These are phyloP conservation scores for Colistium nudipinnis DNA, from an alignment of 2,113 vertebrate species.

Conservation along the genomic window DNA sequence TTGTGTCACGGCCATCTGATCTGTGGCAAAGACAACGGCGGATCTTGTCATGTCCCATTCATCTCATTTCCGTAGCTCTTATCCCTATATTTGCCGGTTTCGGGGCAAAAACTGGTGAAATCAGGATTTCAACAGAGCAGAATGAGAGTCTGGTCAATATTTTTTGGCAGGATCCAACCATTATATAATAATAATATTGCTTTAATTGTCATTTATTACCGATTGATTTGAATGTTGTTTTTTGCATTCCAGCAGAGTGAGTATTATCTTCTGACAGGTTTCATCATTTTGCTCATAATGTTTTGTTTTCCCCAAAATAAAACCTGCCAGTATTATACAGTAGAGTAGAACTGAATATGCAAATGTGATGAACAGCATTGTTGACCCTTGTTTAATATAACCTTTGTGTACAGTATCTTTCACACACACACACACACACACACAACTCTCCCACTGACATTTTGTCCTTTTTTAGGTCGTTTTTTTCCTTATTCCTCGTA, in stretches of 20 bases:
- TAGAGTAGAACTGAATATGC: too few species aligned
- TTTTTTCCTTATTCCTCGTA: background rate
- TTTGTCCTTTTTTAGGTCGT: too few species aligned
- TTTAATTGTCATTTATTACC: slow-evolving; percentile 15
- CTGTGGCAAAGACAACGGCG: slow-evolving; percentile 70
- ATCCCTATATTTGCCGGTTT: slow-evolving; percentile 70
- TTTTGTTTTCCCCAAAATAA: background rate
- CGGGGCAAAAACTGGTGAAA: slow-evolving; percentile 76
- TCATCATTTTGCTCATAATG: background rate
- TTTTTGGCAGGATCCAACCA: slow-evolving; percentile 1
- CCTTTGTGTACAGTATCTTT: background rate
- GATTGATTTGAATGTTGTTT: background rate
- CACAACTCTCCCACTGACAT: too few species aligned
- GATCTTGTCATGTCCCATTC: slow-evolving; percentile 79
- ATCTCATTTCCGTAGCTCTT: slow-evolving; percentile 73
- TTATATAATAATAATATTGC: too few species aligned
- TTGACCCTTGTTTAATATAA: background rate
- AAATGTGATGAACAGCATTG: too few species aligned
- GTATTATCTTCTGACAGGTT: background rate
- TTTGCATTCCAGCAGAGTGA: background rate
- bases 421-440: too few species aligned
- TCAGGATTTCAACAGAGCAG: slow-evolving; percentile 74
- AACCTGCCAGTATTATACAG: too few species aligned
- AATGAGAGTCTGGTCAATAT: slow-evolving; percentile 50
- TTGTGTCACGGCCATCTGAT: slow-evolving; percentile 76